Evolutionary conservation across 2,113 vertebrate species (phyloP).

Genomic region (Stegastes partitus): DNA sequence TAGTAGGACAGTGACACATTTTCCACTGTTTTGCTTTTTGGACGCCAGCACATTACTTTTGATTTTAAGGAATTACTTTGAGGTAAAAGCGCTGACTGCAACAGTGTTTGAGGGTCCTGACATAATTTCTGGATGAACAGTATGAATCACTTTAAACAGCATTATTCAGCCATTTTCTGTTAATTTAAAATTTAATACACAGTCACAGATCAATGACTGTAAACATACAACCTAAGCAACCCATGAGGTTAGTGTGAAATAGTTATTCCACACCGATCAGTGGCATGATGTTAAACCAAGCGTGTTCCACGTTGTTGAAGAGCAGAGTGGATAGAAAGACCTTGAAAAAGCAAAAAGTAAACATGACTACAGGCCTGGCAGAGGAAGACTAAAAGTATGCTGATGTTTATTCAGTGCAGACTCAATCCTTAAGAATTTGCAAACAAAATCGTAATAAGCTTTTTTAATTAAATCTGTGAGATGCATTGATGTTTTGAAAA

Average conservation of each 20-base stretch:
- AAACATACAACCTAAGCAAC: not conserved
- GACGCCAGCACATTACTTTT: conserved; percentile 1
- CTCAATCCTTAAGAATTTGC: too few relatives aligned
- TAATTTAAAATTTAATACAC: not conserved
- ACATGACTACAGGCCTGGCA: too few relatives aligned
- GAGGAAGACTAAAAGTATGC: too few relatives aligned
- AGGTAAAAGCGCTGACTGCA: conserved; percentile 11
- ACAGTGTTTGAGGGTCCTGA: not conserved
- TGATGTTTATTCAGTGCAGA: too few relatives aligned
- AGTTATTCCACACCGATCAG: not conserved
- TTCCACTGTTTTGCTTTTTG: conserved; percentile 1
- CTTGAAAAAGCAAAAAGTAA: too few relatives aligned
- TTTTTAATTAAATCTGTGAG: too few relatives aligned
- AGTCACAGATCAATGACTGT: not conserved
- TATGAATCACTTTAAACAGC: not conserved
- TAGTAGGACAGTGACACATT: not conserved
- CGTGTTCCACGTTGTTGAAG: not conserved
- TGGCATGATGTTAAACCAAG: not conserved
- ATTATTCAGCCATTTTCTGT: not conserved
- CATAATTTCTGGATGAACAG: not conserved
- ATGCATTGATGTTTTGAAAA: too few relatives aligned
- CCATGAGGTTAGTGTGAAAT: not conserved
- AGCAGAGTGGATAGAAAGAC: too few relatives aligned
- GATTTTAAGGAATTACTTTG: not conserved
- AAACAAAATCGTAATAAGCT: too few relatives aligned